Conservation (phyloP, 2,113 vertebrate species). For the Nothocercus nigrocapillus region DNA sequence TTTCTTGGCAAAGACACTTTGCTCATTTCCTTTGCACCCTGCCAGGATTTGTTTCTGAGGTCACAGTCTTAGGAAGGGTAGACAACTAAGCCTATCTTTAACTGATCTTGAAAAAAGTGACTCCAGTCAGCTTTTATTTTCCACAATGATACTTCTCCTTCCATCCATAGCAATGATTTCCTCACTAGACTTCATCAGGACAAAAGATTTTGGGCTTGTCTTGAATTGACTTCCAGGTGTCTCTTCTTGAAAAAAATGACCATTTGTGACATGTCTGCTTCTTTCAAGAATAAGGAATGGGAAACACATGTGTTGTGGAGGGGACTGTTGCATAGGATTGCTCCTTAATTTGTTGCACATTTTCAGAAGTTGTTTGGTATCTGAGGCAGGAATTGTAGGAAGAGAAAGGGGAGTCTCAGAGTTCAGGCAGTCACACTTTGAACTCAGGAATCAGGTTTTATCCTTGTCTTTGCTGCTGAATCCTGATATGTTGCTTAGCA, state of each 20-base stretch:
- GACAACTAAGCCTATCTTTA: background rate
- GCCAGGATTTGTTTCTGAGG: background rate
- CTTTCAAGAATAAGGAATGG: background rate
- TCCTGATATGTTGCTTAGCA: constrained; percentile 17
- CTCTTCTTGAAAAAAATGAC: background rate
- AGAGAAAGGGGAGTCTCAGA: background rate
- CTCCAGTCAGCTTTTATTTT: background rate
- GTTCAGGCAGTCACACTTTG: background rate
- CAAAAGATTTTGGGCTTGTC: background rate
- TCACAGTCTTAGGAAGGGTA: background rate
- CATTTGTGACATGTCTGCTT: background rate
- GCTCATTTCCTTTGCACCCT: background rate
- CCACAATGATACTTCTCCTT: background rate
- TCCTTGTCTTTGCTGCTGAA: background rate
- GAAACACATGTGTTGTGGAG: background rate
- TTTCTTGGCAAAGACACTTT: background rate
- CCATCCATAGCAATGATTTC: background rate
- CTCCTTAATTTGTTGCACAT: background rate
- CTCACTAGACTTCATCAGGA: background rate
- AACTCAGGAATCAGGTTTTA: background rate
- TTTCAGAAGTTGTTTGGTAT: background rate
- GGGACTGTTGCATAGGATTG: background rate
- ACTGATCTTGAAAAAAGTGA: background rate
- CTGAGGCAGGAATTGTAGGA: background rate
- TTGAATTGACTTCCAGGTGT: background rate